Evolutionary conservation across 2,888 invertebrate species (phyloP).

Genomic region (Conomelus anceps): DNA sequence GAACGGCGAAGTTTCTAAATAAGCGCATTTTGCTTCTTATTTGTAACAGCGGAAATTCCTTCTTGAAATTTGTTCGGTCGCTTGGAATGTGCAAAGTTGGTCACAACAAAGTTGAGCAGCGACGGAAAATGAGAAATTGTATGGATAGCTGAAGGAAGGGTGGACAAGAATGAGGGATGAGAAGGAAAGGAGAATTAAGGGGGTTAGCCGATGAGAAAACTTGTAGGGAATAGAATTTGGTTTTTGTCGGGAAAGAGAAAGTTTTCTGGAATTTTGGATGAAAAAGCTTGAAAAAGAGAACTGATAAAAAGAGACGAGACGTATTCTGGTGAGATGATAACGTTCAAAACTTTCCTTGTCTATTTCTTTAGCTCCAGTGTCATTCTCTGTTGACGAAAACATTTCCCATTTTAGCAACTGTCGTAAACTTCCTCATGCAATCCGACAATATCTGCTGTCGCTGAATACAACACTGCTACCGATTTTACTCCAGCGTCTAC

Average conservation of each 20-base stretch:
- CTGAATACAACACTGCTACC: neutral
- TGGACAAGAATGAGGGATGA: neutral
- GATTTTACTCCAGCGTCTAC: neutral
- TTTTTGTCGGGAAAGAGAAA: neutral
- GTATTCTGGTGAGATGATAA: neutral
- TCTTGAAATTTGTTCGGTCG: neutral
- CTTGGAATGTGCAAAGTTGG: neutral
- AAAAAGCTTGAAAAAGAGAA: neutral
- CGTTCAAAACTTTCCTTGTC: neutral
- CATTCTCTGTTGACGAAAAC: constrained; percentile 9
- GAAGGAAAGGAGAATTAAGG: too few relatives aligned
- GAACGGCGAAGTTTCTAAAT: neutral
- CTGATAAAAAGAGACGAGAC: neutral
- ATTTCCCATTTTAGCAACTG: constrained; percentile 12
- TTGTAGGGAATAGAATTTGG: neutral
- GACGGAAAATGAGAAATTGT: neutral
- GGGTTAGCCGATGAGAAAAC: neutral
- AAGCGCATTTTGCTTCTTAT: neutral
- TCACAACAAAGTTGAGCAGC: neutral
- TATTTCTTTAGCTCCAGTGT: neutral
- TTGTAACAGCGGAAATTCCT: neutral
- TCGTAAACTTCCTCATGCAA: constrained; percentile 4
- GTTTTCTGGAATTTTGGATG: neutral
- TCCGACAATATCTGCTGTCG: neutral
- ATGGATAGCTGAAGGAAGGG: neutral